Conservation (phyloP, 2,888 invertebrate genomes). For the Ephialtes manifestator region DNA sequence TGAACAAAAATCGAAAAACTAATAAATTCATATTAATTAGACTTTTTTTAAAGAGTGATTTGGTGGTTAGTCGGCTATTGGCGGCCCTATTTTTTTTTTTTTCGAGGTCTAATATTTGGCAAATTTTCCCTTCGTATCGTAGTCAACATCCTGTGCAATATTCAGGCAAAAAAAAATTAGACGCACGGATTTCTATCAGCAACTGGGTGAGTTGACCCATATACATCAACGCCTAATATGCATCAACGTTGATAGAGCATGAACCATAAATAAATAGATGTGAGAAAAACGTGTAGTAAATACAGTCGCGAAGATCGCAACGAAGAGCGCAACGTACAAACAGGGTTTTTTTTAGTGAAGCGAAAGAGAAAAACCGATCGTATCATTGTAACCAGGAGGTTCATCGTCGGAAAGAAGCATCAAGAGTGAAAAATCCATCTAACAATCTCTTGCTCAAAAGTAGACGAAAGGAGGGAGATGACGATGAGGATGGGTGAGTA, state of each 20-base stretch:
- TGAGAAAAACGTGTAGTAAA: neutral
- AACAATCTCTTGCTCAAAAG: neutral
- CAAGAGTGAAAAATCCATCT: conserved; percentile 44
- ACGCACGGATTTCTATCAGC: too few species aligned
- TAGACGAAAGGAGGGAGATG: neutral
- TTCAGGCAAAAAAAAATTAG: too few species aligned
- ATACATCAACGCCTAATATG: neutral
- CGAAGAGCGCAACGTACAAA: neutral
- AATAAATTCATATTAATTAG: too few species aligned
- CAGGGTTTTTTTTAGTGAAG: conserved; percentile 45
- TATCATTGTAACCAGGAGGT: conserved; percentile 16
- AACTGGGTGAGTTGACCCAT: too few species aligned
- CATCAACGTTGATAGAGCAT: neutral
- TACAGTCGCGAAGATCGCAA: neutral
- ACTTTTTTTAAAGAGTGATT: too few species aligned
- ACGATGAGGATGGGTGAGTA: conserved; percentile 11
- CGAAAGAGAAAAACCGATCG: conserved; percentile 19
- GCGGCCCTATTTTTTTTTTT: too few species aligned
- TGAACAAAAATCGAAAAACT: too few species aligned
- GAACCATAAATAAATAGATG: neutral
- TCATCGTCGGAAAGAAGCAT: conserved; percentile 26
- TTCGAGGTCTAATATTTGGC: too few species aligned
- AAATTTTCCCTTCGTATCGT: too few species aligned
- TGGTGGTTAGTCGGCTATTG: too few species aligned
- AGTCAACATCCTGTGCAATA: too few species aligned